Conservation (phyloP, 2,797 vertebrate species). For the Sebastes kiyomatsui region DNA sequence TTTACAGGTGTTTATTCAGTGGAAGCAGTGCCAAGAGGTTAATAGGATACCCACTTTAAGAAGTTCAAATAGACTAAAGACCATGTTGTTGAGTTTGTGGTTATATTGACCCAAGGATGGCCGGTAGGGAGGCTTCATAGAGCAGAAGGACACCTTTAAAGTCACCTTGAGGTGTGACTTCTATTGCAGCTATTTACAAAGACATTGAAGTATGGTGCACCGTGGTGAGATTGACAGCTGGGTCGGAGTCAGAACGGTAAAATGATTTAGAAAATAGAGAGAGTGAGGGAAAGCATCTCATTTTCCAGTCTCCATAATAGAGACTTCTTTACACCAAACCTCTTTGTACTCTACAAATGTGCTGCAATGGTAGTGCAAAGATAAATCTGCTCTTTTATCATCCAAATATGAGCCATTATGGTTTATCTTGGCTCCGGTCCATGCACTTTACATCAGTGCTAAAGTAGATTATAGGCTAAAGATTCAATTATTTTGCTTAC, state of each 20-base stretch:
- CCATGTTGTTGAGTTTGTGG: conserved; percentile 62
- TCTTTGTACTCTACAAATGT: background rate
- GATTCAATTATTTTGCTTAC: background rate
- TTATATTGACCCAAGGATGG: conserved; percentile 57
- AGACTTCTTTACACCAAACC: background rate
- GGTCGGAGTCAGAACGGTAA: background rate
- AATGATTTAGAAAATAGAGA: background rate
- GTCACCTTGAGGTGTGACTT: background rate
- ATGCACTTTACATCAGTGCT: background rate
- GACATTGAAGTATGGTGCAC: background rate
- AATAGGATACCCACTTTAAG: conserved; percentile 75
- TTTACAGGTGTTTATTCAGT: conserved; percentile 75
- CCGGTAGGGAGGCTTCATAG: conserved; percentile 13
- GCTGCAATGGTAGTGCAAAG: background rate
- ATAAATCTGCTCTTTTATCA: background rate
- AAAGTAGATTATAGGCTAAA: background rate
- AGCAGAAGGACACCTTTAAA: conserved; percentile 29
- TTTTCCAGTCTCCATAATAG: background rate
- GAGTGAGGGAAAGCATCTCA: background rate
- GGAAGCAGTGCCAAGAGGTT: conserved; percentile 68
- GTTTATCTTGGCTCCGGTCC: background rate
- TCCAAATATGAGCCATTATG: background rate
- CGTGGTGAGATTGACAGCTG: background rate
- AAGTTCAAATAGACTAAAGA: conserved; percentile 69
- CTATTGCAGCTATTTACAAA: background rate